Conservation (phyloP, 23 tunicate genomes). For the Styela plicata region DNA sequence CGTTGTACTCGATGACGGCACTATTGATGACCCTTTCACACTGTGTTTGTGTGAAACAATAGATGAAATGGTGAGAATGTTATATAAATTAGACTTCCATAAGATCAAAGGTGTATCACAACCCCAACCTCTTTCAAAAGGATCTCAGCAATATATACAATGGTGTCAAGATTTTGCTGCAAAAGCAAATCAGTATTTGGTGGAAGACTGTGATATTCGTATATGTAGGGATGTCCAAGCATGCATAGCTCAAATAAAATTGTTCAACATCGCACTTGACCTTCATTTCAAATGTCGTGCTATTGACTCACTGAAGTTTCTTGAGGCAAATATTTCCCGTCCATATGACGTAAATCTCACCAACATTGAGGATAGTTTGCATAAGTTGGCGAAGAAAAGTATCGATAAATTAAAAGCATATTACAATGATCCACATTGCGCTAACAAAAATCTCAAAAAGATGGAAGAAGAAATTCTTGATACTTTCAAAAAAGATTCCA, state of each 20-base stretch:
- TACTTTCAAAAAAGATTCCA: conserved; percentile 10
- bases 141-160: conserved; percentile 8
- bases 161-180: background rate
- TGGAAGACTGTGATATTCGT: background rate
- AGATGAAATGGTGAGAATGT: background rate
- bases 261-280: conserved; percentile 17
- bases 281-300: background rate
- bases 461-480: conserved; percentile 23
- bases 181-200: background rate
- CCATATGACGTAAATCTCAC: background rate
- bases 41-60: conserved; percentile 3
- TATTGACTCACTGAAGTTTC: conserved; percentile 3
- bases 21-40: conserved; percentile 10
- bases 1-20: background rate
- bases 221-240: conserved; percentile 11
- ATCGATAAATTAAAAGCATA: background rate
- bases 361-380: background rate
- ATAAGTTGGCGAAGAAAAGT: background rate
- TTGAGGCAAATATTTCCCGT: background rate
- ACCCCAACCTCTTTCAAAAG: background rate
- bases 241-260: conserved; percentile 1
- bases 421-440: conserved; percentile 17
- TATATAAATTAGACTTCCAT: background rate
- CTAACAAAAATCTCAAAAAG: conserved; percentile 23
- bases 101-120: background rate